Base-by-base conservation (phyloP, 2,888 invertebrate genomes). In the Heliconius aoede region DNA sequence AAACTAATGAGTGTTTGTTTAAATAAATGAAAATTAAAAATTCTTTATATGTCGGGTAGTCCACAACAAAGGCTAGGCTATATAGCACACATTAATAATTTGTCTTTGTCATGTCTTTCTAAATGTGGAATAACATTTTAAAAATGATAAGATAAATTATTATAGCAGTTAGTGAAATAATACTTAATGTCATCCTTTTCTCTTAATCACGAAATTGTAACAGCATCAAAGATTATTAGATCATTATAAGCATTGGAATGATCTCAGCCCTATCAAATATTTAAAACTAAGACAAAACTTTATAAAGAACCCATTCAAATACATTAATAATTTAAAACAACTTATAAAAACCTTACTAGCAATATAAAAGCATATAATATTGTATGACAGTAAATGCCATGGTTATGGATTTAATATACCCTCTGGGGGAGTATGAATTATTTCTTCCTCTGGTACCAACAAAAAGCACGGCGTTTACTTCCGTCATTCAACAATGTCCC, bases 191-290 rank as follows among this genome's bases (percentile, higher is more conserved):
- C 58, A 58, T n/a, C 9, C 24, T 60, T 4, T 32, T 7, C 21
- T 21, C 5, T 15, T 21, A n/a, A n/a, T 55, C 84, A 85, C 85
- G 86, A 87, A 87, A 88, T 86, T 88, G 86, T 85, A 84, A 82
- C 85, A 88, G 83, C 83, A 81, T 77, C 79, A 79, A 80, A 46
- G 46, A 46, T 46, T 46, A 46, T 18, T 46, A 83, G 65, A 68
- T 36, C 32, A 85, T 86, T 88, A 88, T 83, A 88, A 90, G 88
- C 90, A 89, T 78, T 90, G 90, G 91, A 91, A 91, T 91, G 90
- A 89, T 81, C 76, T 84, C 84, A 83, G 84, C 82, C 84, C 83
- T 87, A 87, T 81, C 68, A 84, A 86, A 84, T 85, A 87, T 80
- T 80, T 80, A 82, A 76, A 71, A 61, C 71, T 64, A 76, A 28